Evolutionary conservation across 2,797 vertebrate species (phyloP), one percentile per base, ranked within the genome.

Genomic region (Lerista edwardsae): DNA sequence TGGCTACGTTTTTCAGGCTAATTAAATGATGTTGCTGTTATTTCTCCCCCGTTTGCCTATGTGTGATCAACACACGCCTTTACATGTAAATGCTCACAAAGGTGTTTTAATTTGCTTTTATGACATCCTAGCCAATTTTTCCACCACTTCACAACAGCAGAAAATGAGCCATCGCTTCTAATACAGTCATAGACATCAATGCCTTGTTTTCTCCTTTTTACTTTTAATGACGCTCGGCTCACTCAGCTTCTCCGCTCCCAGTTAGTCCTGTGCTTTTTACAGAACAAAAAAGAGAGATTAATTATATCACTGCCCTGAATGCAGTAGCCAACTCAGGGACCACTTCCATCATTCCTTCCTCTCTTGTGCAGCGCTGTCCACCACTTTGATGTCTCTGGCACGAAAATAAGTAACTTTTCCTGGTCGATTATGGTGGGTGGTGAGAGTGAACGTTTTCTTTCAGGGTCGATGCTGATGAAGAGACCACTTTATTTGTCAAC

Each of bases 51-150:
- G 57, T 82, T 80, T 2, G 0, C 76, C 15, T 76, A 47, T 36
- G 4, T 86, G 65, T 25, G 2, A 77, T 74, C 86, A 84, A n/a
- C 2, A 27, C 77, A 17, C 44, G 75, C 77, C 36, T 59, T 69
- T 84, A 71, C 84, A 4, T 55, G 0, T 79, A 90, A 83, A 82
- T 91, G 91, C n/a, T 84, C 51, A 68, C 9, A 87, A 93, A 82
- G 7, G 47, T 74, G 67, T 86, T 94, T 93, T 94, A 90, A 93
- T 94, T 94, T 92, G 65, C 89, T 94, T 93, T 94, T 94, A 95
- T 90, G n/a, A 71, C 86, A 90, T 92, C 72, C 62, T 86, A 85
- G 86, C 72, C 80, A 10, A 87, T 92, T 92, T 92, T 79, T 14
- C 86, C 67, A 71, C 81, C 69, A 82, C 79, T 90, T 88, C 75